Evolutionary conservation across 2,888 invertebrate genomes (phyloP), one percentile per base, ranked within the genome.

Genomic region (Pilophorus perplexus): DNA sequence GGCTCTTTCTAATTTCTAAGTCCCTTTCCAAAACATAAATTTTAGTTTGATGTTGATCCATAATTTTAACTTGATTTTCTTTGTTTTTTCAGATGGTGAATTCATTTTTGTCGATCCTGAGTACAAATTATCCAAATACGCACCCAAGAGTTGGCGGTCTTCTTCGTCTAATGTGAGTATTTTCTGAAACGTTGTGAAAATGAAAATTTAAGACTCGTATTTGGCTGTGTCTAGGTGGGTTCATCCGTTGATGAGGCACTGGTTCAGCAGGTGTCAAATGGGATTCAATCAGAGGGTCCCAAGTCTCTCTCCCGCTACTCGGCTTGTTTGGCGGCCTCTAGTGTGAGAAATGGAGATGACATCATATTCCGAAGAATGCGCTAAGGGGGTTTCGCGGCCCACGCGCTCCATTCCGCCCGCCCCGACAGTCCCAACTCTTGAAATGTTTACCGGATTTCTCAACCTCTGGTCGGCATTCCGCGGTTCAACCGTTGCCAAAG

Each of bases 1-100:
- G n/a, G n/a, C n/a, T n/a, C n/a, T n/a, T n/a, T n/a, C n/a, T n/a
- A n/a, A n/a, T n/a, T n/a, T n/a, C n/a, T n/a, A n/a, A n/a, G n/a
- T n/a, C n/a, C n/a, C n/a, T n/a, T n/a, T n/a, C n/a, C n/a, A n/a
- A n/a, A n/a, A n/a, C n/a, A n/a, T n/a, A n/a, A n/a, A n/a, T n/a
- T n/a, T n/a, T n/a, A n/a, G n/a, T n/a, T n/a, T n/a, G n/a, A n/a
- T n/a, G n/a, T n/a, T n/a, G n/a, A n/a, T n/a, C n/a, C n/a, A n/a
- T n/a, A n/a, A n/a, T n/a, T n/a, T n/a, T n/a, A n/a, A n/a, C n/a
- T n/a, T n/a, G n/a, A n/a, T n/a, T n/a, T n/a, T n/a, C n/a, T n/a
- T n/a, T n/a, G n/a, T n/a, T n/a, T n/a, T n/a, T n/a, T 40, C 84
- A 95, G 95, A 94, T 84, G 92, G 91, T 80, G 95, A 96, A 82